Percentiles rank a stretch among this genome's conserved stretches.
phyloP scores from a whole-genome alignment of 1,140 invertebrate genomes.

The Leptestheria dahalacensis region DNA sequence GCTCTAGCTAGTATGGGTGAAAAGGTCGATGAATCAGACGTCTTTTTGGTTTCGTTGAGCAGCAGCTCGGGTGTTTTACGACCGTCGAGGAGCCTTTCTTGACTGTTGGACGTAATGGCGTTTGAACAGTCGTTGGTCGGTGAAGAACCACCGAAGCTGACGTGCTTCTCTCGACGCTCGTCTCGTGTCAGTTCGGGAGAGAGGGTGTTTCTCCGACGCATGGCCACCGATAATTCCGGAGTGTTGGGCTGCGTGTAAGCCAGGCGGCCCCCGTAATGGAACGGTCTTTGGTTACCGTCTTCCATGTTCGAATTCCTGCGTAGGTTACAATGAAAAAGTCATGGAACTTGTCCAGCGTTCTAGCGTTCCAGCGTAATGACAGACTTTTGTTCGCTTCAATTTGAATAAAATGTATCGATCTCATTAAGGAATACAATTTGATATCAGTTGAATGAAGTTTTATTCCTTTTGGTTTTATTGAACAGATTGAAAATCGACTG shows the following conservation, averaged over 20 bases:
- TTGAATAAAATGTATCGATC: too few species aligned
- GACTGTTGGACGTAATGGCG: not conserved
- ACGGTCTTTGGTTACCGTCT: not conserved
- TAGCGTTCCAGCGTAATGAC: too few species aligned
- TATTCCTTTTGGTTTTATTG: too few species aligned
- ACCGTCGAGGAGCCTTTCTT: constrained; percentile 47
- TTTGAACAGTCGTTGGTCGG: constrained; percentile 14
- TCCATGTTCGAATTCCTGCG: not conserved
- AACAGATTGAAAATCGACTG: too few species aligned
- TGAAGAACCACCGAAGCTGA: constrained; percentile 55
- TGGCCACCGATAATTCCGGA: constrained; percentile 21
- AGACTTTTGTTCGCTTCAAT: too few species aligned
- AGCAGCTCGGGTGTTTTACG: constrained; percentile 34
- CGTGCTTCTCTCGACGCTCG: constrained; percentile 48
- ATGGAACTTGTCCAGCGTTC: not conserved
- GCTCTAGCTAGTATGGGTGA: constrained; percentile 25
- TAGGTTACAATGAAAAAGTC: not conserved
- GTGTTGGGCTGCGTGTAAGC: constrained; percentile 25
- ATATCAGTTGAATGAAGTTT: too few species aligned
- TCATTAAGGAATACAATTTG: too few species aligned
- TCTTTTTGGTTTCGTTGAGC: constrained; percentile 18
- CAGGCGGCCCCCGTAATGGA: constrained; percentile 17
- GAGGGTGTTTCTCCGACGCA: constrained; percentile 11
- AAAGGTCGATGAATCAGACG: constrained; percentile 14
- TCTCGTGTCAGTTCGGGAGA: constrained; percentile 18